These are phyloP conservation scores for Pristionchus japonicus DNA, from an alignment of 2,888 invertebrate genomes.

Conservation along the genomic window DNA sequence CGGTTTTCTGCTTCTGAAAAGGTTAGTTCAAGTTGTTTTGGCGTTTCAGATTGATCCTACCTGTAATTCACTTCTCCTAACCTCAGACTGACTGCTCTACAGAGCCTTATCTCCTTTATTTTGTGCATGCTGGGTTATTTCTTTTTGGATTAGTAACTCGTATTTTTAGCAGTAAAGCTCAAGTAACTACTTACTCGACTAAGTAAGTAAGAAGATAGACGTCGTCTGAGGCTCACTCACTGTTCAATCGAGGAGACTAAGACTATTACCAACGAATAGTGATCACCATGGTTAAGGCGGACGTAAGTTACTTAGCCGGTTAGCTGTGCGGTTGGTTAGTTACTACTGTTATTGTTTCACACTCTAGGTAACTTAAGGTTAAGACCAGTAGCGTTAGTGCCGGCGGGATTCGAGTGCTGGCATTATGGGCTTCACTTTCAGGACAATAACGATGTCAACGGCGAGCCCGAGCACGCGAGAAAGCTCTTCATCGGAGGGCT, in stretches of 20 bases:
- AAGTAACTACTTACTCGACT: conserved; percentile 39
- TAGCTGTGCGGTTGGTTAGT: conserved; percentile 18
- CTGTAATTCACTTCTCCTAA: not conserved
- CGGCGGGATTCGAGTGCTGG: not conserved
- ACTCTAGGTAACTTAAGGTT: conserved; percentile 1
- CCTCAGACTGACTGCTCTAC: not conserved
- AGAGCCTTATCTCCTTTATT: not conserved
- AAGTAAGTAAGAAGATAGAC: conserved; percentile 37
- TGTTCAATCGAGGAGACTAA: conserved; percentile 33
- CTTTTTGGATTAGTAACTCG: not conserved
- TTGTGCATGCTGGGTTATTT: not conserved
- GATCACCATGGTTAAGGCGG: conserved; percentile 45
- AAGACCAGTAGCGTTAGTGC: not conserved
- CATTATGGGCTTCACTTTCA: not conserved
- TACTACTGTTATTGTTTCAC: not conserved
- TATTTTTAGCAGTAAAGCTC: conserved; percentile 29
- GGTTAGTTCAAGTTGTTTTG: not conserved
- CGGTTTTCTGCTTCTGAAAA: not conserved
- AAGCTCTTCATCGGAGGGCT: conserved; percentile 66
- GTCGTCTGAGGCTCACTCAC: conserved; percentile 34
- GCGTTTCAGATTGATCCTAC: not conserved
- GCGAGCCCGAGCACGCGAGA: conserved; percentile 56
- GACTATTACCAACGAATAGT: conserved; percentile 34
- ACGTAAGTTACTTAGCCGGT: conserved; percentile 44
- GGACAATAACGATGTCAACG: not conserved